Conservation (phyloP, 1,140 invertebrate species). For the Diploscapter pachys region DNA sequence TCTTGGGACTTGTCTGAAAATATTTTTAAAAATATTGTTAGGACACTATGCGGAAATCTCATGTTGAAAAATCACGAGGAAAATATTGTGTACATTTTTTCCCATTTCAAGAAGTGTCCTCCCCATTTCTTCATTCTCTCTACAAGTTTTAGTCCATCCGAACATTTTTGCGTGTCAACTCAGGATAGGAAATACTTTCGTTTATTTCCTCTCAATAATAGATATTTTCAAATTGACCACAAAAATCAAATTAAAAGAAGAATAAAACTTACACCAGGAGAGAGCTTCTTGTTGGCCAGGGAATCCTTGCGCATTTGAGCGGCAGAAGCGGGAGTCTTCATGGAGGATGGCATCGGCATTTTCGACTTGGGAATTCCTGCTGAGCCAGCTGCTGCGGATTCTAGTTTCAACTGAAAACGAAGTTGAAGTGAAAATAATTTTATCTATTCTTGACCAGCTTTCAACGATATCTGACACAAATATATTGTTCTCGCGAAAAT, state of each 20-base stretch:
- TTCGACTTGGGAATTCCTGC: not conserved
- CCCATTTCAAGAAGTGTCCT: not conserved
- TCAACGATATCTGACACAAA: too few species aligned
- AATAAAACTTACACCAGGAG: slow-evolving; percentile 1
- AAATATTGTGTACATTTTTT: too few species aligned
- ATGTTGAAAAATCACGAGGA: too few species aligned
- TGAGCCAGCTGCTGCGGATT: not conserved
- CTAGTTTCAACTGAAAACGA: slow-evolving; percentile 9
- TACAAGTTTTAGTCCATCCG: not conserved
- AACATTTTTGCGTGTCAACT: not conserved
- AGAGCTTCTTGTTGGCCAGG: slow-evolving; percentile 8
- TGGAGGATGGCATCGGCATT: slow-evolving; percentile 2
- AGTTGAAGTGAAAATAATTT: too few species aligned
- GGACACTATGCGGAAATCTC: not conserved
- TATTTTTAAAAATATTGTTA: not conserved
- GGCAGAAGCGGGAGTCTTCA: slow-evolving; percentile 24
- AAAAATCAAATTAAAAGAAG: slow-evolving; percentile 3
- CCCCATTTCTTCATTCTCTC: not conserved
- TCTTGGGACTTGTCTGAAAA: slow-evolving; percentile 8
- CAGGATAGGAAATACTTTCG: slow-evolving; percentile 3
- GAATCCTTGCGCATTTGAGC: slow-evolving; percentile 17
- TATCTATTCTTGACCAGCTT: too few species aligned
- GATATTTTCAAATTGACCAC: not conserved
- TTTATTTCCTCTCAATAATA: too few species aligned
- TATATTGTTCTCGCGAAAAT: too few species aligned